Evolutionary conservation across 2,797 vertebrate species (phyloP).

Genomic region (Pangasius macronema): DNA sequence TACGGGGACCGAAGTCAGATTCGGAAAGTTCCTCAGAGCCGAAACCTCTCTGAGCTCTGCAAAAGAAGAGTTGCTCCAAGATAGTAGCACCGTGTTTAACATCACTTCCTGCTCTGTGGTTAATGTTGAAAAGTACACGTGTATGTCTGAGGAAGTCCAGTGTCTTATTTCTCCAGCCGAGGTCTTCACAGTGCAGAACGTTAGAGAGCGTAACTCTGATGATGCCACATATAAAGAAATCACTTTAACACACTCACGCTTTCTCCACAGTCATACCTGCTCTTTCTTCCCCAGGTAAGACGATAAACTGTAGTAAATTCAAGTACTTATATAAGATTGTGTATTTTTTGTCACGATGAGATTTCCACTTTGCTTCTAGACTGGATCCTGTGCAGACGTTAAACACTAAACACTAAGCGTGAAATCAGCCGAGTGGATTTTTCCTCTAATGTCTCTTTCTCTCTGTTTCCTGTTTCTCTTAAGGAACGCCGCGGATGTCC

Average conservation of each 20-base stretch:
- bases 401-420: background rate
- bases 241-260: background rate
- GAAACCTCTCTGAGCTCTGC: rapidly evolving
- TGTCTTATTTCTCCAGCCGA: conserved; percentile 42
- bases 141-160: background rate
- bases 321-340: background rate
- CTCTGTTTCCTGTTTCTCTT: background rate
- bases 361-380: background rate
- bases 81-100: conserved; percentile 5
- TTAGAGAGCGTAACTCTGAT: rapidly evolving
- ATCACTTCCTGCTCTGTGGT: conserved; percentile 46
- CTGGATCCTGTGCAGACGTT: too few species aligned
- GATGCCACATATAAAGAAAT: background rate
- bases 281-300: conserved; percentile 1
- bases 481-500: background rate
- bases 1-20: background rate
- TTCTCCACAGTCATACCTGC: conserved; percentile 12
- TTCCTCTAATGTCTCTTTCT: background rate
- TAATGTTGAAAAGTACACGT: conserved; percentile 13
- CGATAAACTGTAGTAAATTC: rapidly evolving
- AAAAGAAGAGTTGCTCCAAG: rapidly evolving
- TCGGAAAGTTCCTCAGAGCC: conserved; percentile 31
- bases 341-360: background rate
- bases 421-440: background rate
- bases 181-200: conserved; percentile 26